Evolutionary conservation across 92 coral and sea anemone species (phyloP), one percentile per base, ranked within the genome.

Genomic region (Epizoanthus rinbou): DNA sequence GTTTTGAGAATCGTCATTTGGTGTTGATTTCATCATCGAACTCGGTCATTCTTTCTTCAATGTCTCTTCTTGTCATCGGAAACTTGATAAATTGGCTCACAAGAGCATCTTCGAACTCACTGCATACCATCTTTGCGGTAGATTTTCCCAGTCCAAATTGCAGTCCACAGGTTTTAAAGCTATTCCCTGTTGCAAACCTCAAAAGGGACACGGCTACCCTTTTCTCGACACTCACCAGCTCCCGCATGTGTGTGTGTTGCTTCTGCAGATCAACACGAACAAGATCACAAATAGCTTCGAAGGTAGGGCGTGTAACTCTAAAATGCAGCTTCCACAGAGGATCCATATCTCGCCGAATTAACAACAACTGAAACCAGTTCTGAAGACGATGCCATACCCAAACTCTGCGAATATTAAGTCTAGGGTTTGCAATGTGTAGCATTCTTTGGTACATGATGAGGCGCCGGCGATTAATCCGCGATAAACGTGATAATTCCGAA

Each of bases 341-440:
- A 69, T 86, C 71, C 15, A 86, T 24, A 35, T 39, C 82, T 45
- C 69, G 82, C 63, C 85, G 73, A 22, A 67, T 43, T 22, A 86
- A 52, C 35, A 86, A 52, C 58, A 24, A 45, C 24, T 15, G 28
- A 68, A 89, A 86, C 89, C 87, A 89, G 82, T 81, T 25, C 64
- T 88, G 91, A 4, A 86, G 88, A 47, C 85, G 74, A 79, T 86
- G 86, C 85, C 83, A 85, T 73, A 60, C 91, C 91, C 86, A 88
- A 72, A 81, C 89, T 60, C 80, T 79, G 41, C 80, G 66, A 43
- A 0, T 67, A 5, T 67, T 67, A 19, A 67, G 73, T 67, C 52
- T 67, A 35, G 45, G 67, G 73, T 67, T 67, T 67, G 73, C 23
- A 67, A 14, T 50, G 31, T 21, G 11, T 22, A 67, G 9, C 1